Conservation (phyloP, 1,140 invertebrate species). For the Trissolcus basalis region DNA sequence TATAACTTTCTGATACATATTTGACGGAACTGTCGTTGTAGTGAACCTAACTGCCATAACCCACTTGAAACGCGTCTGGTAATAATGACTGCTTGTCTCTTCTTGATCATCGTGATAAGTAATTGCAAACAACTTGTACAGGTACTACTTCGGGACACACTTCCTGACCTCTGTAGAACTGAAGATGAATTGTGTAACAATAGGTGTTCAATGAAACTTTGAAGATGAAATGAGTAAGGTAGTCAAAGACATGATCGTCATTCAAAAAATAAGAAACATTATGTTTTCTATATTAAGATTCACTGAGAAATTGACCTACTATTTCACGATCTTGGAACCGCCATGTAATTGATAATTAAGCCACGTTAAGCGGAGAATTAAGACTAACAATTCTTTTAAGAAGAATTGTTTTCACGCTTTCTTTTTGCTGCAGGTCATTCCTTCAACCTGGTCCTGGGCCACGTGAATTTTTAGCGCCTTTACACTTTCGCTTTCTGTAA, state of each 20-base stretch:
- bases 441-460: slow-evolving; percentile 88
- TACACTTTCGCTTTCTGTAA: slow-evolving; percentile 86
- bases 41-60: slow-evolving; percentile 91
- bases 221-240: slow-evolving; percentile 65
- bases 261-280: no score
- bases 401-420: slow-evolving; percentile 91
- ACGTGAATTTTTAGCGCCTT: slow-evolving; percentile 91
- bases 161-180: no score
- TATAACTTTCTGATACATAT: slow-evolving; percentile 76
- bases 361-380: slow-evolving; percentile 91
- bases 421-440: slow-evolving; percentile 87
- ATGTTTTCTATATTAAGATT: slow-evolving; percentile 93
- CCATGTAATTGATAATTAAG: slow-evolving; percentile 91
- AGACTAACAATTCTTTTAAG: slow-evolving; percentile 89
- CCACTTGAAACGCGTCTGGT: slow-evolving; percentile 91
- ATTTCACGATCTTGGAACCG: slow-evolving; percentile 94
- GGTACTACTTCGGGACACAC: slow-evolving; percentile 83
- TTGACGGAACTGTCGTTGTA: slow-evolving; percentile 93
- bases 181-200: no score
- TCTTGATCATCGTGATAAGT: slow-evolving; percentile 97
- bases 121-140: slow-evolving; percentile 87
- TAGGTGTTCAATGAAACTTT: slow-evolving; percentile 88
- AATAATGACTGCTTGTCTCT: slow-evolving; percentile 94
- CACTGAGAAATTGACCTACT: slow-evolving; percentile 86
- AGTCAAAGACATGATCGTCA: no score